Evolutionary conservation across 2,113 vertebrate genomes (phyloP).

Genomic region (Chlorodrepanis virens): DNA sequence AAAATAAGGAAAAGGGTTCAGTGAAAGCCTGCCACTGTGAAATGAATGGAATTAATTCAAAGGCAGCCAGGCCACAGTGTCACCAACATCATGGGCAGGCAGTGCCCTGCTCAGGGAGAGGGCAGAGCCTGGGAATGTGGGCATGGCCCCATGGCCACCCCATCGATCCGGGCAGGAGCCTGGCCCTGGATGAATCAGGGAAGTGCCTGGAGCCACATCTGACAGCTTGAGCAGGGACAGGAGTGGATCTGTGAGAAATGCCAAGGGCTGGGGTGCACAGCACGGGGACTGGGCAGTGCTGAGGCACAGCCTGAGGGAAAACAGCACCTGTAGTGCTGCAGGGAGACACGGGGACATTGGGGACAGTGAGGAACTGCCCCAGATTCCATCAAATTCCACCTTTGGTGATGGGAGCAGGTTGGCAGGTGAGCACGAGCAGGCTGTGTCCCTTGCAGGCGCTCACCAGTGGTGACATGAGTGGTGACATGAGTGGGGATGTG

Average conservation of each 20-base stretch:
- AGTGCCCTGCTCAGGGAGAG: background rate
- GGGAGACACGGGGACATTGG: fast-evolving
- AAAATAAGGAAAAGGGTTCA: constrained; percentile 50
- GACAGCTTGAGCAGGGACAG: fast-evolving
- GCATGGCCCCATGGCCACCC: background rate
- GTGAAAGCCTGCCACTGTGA: constrained; percentile 44
- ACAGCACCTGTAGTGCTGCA: background rate
- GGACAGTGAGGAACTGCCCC: background rate
- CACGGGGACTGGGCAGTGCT: fast-evolving
- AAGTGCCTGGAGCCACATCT: fast-evolving
- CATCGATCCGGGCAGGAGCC: background rate
- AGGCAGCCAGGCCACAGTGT: background rate
- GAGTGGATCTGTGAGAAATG: background rate
- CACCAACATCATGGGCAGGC: background rate
- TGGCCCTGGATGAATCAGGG: fast-evolving
- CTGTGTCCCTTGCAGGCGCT: background rate
- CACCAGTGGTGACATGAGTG: fast-evolving
- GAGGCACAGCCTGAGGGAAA: background rate
- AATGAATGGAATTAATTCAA: constrained; percentile 49
- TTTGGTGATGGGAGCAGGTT: fast-evolving
- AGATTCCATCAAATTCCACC: fast-evolving
- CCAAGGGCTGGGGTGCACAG: background rate
- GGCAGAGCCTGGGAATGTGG: background rate
- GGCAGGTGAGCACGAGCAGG: background rate
- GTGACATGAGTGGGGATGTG: fast-evolving